Evolutionary conservation across 2,113 vertebrate genomes (phyloP), one percentile per base, ranked within the genome.

Genomic region (Vulpes lagopus): DNA sequence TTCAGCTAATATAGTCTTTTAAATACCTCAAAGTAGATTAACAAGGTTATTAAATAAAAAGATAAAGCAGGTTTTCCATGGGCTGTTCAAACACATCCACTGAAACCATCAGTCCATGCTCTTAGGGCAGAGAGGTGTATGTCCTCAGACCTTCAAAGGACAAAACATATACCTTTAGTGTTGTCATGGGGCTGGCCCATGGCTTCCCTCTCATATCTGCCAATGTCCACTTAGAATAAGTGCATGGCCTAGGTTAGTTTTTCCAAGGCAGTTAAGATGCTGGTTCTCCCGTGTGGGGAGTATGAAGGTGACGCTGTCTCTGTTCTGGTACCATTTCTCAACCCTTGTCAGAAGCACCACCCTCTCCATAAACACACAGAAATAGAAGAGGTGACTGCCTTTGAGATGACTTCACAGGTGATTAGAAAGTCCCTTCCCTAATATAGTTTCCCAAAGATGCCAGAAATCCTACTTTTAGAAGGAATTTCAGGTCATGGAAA

Each of bases 401-500:
- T 73, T 3, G 11, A 35, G 74, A 74, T 27, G n/a, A 79, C 87
- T 17, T 60, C 51, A 95, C 7, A 49, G 38, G 12, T 51, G 49
- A 55, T 51, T 69, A 78, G 62, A 76, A 96, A 79, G 67, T 51
- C 57, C 32, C 49, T 84, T 85, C 84, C 85, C 65, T 59, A 2
- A 35, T 20, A 49, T 0, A 64, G 30, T 60, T 79, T 67, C 49
- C 59, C 32, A 62, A 27, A 20, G 60, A 49, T 43, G 43, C 64
- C 89, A 83, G 90, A 96, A 95, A 93, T 60, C 74, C 69, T 62
- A 62, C 30, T 53, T 80, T 30, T 17, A 76, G 27, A 94, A 55
- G 67, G 73, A 85, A 25, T 89, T 85, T 89, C 49, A 59, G 93
- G n/a, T 85, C 32, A 20, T 65, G 85, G 53, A 73, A 27, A 51